Evolutionary conservation across 1,140 invertebrate species (phyloP).

Genomic region (Metopolophium dirhodum): DNA sequence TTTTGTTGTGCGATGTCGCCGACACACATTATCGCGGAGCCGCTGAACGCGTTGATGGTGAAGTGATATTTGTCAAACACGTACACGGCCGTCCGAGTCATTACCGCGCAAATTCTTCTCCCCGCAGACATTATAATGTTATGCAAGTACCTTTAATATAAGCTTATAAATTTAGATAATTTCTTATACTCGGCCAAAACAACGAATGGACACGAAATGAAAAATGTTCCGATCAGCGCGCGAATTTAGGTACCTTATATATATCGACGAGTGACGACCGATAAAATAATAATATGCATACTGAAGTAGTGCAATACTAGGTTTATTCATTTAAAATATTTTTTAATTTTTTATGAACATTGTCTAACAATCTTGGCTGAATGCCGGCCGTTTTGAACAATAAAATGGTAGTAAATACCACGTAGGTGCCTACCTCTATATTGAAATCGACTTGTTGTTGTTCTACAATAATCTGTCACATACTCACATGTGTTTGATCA

Average conservation of each 20-base stretch:
- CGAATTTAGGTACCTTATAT: not conserved
- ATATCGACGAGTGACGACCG: not conserved
- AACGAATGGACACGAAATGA: not conserved
- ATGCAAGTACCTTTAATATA: not conserved
- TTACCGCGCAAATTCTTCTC: not conserved
- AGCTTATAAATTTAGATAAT: not conserved
- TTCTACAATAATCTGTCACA: no score
- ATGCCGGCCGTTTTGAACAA: not conserved
- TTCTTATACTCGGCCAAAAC: not conserved
- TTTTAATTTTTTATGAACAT: not conserved
- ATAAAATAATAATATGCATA: not conserved
- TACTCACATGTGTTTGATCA: not conserved
- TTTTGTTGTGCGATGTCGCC: constrained; percentile 73
- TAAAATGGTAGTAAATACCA: not conserved
- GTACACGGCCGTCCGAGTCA: not conserved
- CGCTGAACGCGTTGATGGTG: constrained; percentile 73
- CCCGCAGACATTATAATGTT: not conserved
- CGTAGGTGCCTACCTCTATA: not conserved
- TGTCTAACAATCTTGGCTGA: not conserved
- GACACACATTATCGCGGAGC: constrained; percentile 72
- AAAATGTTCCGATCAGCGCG: not conserved
- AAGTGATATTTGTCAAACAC: constrained; percentile 70
- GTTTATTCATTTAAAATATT: not conserved
- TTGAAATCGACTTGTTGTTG: constrained; percentile 21
- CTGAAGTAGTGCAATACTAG: not conserved